Evolutionary conservation across 1,140 invertebrate species (phyloP).

Genomic region (Reticulitermes speratus): DNA sequence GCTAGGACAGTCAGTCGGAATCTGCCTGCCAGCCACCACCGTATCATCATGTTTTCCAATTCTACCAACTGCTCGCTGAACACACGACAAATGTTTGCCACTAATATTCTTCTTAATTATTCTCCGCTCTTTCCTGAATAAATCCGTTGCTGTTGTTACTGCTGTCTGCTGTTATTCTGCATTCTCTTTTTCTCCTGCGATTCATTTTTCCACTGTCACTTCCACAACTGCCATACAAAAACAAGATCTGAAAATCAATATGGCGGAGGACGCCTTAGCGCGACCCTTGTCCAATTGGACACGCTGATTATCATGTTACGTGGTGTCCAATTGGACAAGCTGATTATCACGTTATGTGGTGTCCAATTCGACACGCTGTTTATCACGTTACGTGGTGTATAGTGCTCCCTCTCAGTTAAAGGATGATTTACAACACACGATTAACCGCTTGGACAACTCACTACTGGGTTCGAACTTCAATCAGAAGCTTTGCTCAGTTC

Average conservation of each 20-base stretch:
- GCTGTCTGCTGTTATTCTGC: not conserved
- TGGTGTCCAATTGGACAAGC: not conserved
- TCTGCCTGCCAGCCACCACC: too few relatives aligned
- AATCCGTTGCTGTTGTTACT: not conserved
- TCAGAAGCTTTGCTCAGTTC: too few relatives aligned
- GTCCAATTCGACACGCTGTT: not conserved
- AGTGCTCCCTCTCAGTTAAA: too few relatives aligned
- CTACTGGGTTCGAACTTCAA: too few relatives aligned
- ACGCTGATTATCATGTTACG: not conserved
- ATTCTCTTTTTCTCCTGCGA: not conserved
- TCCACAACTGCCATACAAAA: not conserved
- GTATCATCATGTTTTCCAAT: not conserved
- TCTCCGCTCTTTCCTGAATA: not conserved
- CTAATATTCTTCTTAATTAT: not conserved
- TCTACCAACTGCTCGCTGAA: not conserved
- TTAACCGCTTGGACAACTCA: too few relatives aligned
- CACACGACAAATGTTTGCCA: not conserved
- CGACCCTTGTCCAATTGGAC: not conserved
- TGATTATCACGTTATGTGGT: not conserved
- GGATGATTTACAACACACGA: too few relatives aligned
- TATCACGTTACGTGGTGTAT: not conserved
- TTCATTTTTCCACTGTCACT: not conserved
- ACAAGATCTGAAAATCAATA: slow-evolving; percentile 1
- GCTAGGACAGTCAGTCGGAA: too few relatives aligned
- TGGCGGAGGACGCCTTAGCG: not conserved